Evolutionary conservation across 64 coral and sea anemone genomes (phyloP), one percentile per base, ranked within the genome.

Genomic region (Orbicella faveolata): DNA sequence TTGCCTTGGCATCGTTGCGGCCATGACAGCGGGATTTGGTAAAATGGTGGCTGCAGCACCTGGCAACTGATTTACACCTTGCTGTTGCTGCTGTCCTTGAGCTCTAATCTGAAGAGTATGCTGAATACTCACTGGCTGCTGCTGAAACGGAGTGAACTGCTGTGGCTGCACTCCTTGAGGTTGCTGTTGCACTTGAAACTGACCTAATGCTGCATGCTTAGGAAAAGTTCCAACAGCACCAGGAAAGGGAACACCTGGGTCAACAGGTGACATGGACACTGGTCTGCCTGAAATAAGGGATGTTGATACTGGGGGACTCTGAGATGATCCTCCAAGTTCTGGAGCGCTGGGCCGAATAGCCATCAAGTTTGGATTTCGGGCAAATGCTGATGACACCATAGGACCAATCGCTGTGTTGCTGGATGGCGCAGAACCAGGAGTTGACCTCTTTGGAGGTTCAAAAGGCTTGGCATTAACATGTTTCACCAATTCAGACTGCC

Each of bases 391-490:
- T 12, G 95, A 94, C 41, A 79, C 72, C 52, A 91, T n/a, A 2
- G 90, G 79, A 39, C 66, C 87, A 72, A 97, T 91, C 48, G 75
- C 87, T 54, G 89, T 52, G 53, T 80, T 96, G 41, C 54, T 85
- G 23, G 82, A 37, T 52, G 89, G 51, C 16, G 66, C 89, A 61
- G 95, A 87, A 25, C 92, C 90, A 51, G 95, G 92, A 57, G 92
- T 94, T 61, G 92, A 94, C 41, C 95, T 88, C 84, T 97, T 97
- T 81, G 97, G 97, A 74, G 97, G 97, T 89, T 99, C 94, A 92
- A 99, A 99, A 69, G 97, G 97, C 78, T 99, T 99, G 15, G 97
- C 97, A 89, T 99, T 93, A 1, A 99, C 92, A 67, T 99, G 97
- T 75, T 99, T 99, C 34, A 90, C 91, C 61, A 99, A 65, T 67